Conservation (phyloP, 2,113 vertebrate genomes). For the Geococcyx californianus region DNA sequence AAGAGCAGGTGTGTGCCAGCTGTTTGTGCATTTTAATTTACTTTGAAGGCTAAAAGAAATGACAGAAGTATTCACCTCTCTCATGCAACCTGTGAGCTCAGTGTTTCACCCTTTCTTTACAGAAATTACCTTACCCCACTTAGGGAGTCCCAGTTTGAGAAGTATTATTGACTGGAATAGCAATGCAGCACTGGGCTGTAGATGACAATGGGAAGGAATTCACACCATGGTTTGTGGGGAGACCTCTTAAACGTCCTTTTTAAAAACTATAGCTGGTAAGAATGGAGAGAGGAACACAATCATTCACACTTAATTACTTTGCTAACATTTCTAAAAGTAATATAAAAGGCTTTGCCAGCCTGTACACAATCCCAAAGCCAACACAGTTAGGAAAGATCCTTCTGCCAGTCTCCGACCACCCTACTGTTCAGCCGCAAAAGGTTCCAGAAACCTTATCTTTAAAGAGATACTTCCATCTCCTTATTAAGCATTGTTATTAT, state of each 20-base stretch:
- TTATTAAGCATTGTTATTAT: not conserved
- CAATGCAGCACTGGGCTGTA: not conserved
- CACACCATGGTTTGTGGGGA: not conserved
- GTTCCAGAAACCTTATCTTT: not conserved
- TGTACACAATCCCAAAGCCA: not conserved
- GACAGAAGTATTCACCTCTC: not conserved
- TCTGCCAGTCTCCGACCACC: not conserved
- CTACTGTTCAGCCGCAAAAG: not conserved
- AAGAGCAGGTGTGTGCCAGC: not conserved
- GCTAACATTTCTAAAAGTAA: not conserved
- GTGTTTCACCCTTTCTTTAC: not conserved
- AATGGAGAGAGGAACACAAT: not conserved
- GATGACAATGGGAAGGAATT: not conserved
- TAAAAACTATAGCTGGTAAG: not conserved
- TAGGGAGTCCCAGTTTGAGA: not conserved
- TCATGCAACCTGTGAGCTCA: not conserved
- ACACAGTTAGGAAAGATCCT: accelerated
- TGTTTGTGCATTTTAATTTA: not conserved
- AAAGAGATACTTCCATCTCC: not conserved
- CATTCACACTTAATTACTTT: not conserved
- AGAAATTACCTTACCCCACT: not conserved
- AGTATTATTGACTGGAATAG: not conserved
- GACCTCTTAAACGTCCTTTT: not conserved
- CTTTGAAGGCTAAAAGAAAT: not conserved
- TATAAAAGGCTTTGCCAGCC: not conserved